Base-by-base conservation (phyloP, 2,888 invertebrate species). In the Marronus borbonicus region DNA sequence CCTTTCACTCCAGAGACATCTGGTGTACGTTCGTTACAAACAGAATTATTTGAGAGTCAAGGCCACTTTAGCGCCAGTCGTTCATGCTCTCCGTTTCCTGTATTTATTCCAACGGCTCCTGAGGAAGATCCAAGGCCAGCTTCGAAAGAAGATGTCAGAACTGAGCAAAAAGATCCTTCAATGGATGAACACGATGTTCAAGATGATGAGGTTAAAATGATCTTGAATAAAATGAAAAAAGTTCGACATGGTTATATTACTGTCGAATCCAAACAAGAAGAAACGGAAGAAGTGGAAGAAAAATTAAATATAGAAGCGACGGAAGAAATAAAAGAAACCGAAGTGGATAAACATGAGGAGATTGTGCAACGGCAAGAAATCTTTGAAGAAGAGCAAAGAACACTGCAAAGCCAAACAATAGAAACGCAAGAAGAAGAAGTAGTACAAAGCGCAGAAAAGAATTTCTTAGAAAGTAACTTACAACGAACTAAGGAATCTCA, bases 31-130 rank as follows among this genome's bases (percentile, higher is more conserved):
- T 86, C 85, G 1, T 66, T 88, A 8, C 88, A 88, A 80, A 87
- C 87, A 1, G 87, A 88, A 82, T 83, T 87, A 5, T 88, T 88
- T 78, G 87, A 88, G 82, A 87, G 87, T 77, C 85, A 87, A 78
- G 88, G 88, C 0, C 88, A 88, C 80, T 88, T 86, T 78, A 87
- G 86, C 78, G 88, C 88, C 0, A 84, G 84, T 52, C 81, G 87
- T 72, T 84, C 86, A 0, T 84, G 82, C 77, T 87, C 88, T 0
- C 88, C 88, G 1, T 84, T 83, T 79, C 81, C 84, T 0, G 83
- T 88, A 49, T 88, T 83, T 78, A 85, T 88, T 50, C 88, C 88
- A 3, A 72, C 44, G 58, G 58, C 58, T 1, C n/a, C 62, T 8
- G 28, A n/a, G 4, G 65, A 74, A 12, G 60, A 75, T 44, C 74